These are phyloP conservation scores for Sipunculus nudus DNA, from an alignment of 2,888 invertebrate genomes.

Conservation along the genomic window DNA sequence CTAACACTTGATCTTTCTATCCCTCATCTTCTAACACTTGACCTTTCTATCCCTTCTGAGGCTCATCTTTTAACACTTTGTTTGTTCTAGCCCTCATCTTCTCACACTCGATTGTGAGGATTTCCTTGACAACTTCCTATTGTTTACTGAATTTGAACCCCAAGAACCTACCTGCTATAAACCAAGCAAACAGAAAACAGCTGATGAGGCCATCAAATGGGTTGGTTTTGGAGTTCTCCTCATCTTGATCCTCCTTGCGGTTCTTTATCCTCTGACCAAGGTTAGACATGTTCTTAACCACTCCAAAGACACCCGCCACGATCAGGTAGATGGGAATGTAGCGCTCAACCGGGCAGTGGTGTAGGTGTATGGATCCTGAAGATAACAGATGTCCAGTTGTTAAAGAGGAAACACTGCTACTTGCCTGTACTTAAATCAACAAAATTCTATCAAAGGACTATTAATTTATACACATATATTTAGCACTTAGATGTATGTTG, in stretches of 20 bases:
- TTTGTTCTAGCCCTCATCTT: too few relatives aligned
- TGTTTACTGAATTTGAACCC: too few relatives aligned
- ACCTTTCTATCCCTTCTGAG: too few relatives aligned
- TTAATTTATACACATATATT: neutral
- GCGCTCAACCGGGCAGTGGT: constrained; percentile 75
- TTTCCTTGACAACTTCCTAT: too few relatives aligned
- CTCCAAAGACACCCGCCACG: constrained; percentile 75
- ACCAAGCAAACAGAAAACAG: constrained; percentile 75
- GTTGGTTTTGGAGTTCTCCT: constrained; percentile 52
- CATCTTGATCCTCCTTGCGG: constrained; percentile 67
- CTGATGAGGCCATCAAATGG: constrained; percentile 52
- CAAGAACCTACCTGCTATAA: constrained; percentile 75
- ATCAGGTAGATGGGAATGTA: constrained; percentile 77
- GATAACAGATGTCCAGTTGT: constrained; percentile 1
- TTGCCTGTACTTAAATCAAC: too few relatives aligned
- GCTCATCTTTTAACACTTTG: too few relatives aligned
- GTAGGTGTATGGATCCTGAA: constrained; percentile 71
- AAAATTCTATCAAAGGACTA: neutral
- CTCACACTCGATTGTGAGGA: too few relatives aligned
- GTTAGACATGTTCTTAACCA: constrained; percentile 73
- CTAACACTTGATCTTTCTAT: too few relatives aligned
- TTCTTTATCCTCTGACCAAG: constrained; percentile 71
- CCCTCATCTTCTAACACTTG: too few relatives aligned
- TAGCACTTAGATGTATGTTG: neutral
- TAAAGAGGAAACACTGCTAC: too few relatives aligned